Evolutionary conservation across 2,113 vertebrate species (phyloP).

Genomic region (Dicentrarchus labrax): DNA sequence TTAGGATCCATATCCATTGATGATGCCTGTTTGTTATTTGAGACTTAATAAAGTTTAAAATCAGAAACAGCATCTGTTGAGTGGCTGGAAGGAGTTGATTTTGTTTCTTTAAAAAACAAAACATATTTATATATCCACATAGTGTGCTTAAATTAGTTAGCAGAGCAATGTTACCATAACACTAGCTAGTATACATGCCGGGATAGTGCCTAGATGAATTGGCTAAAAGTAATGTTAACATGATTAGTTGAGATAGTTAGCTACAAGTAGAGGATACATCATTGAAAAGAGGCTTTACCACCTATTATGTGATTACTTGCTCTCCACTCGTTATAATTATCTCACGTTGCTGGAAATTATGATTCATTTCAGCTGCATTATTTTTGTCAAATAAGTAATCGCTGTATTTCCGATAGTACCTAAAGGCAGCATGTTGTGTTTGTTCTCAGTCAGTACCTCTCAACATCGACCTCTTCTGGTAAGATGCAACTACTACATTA

Average conservation of each 20-base stretch:
- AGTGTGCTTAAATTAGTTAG: no score
- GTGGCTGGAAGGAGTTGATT: no score
- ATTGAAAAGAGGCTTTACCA: neutral
- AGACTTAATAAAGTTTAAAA: no score
- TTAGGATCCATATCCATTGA: no score
- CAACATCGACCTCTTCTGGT: conserved; percentile 33
- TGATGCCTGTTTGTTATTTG: no score
- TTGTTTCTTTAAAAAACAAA: no score
- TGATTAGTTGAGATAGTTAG: no score
- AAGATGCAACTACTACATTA: neutral
- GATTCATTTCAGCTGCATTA: neutral
- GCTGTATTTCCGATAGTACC: neutral
- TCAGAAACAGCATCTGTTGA: no score
- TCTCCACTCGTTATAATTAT: neutral
- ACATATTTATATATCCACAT: no score
- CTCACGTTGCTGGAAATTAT: neutral
- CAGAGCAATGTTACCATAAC: no score
- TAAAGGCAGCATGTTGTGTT: conserved; percentile 5
- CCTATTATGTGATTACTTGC: neutral
- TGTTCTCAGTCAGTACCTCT: neutral
- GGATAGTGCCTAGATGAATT: neutral
- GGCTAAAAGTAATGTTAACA: neutral
- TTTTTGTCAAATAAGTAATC: neutral
- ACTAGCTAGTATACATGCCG: no score
- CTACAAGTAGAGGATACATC: no score